Evolutionary conservation across 2,888 invertebrate genomes (phyloP).

Genomic region (Polietes domitor): DNA sequence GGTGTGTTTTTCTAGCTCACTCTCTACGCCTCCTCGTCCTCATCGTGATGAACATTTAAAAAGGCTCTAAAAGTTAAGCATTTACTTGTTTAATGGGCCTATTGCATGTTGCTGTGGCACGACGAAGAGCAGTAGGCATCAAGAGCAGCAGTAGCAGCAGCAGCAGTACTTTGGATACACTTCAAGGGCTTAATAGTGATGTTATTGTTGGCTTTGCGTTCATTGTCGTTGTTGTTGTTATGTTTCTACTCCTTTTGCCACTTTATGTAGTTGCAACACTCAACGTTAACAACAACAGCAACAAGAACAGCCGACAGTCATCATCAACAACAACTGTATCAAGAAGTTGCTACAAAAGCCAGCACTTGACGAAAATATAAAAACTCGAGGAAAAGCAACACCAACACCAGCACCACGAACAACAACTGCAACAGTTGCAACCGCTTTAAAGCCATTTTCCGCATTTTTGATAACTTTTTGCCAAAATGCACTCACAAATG

Average conservation of each 20-base stretch:
- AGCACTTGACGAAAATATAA: conserved; percentile 9
- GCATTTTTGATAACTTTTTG: conserved; percentile 62
- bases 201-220: conserved; percentile 42
- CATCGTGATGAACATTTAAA: conserved; percentile 48
- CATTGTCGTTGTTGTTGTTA: conserved; percentile 21
- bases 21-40: conserved; percentile 1
- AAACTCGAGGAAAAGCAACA: background rate
- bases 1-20: conserved; percentile 1
- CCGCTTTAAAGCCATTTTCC: conserved; percentile 61
- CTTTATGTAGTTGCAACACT: conserved; percentile 60
- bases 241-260: conserved; percentile 47
- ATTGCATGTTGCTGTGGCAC: conserved; percentile 28
- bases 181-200: conserved; percentile 59
- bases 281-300: conserved; percentile 51
- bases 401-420: background rate
- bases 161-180: conserved; percentile 49
- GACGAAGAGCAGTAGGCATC: too few relatives aligned
- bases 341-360: background rate
- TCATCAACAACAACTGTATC: background rate
- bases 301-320: conserved; percentile 20
- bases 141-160: background rate
- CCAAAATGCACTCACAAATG: conserved; percentile 15
- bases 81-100: conserved; percentile 65
- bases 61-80: conserved; percentile 57
- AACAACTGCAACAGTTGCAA: conserved; percentile 39